Evolutionary conservation across 2,888 invertebrate genomes (phyloP).

Genomic region (Tipula vernalis): DNA sequence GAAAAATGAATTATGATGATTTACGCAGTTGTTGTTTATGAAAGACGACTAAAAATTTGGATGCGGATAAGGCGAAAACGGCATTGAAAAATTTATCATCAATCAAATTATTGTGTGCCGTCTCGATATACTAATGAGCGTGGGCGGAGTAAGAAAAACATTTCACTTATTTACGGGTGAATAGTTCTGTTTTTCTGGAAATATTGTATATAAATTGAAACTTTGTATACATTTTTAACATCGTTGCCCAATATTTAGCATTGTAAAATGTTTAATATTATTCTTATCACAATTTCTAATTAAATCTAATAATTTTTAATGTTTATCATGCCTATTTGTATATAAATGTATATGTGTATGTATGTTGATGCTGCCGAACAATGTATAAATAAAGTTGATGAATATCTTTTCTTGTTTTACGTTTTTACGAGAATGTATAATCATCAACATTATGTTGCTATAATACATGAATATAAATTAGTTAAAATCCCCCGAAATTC

Average conservation of each 20-base stretch:
- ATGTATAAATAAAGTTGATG: background rate
- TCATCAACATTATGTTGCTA: background rate
- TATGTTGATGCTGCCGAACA: background rate
- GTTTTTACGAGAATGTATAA: background rate
- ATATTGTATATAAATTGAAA: background rate
- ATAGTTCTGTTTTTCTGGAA: background rate
- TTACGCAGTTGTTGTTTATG: background rate
- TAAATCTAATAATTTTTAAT: background rate
- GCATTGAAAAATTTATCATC: background rate
- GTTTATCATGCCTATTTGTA: background rate
- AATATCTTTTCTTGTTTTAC: background rate
- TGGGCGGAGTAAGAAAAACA: background rate
- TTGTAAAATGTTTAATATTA: background rate
- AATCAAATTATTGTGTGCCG: background rate
- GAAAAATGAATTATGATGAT: background rate
- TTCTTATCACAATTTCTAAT: background rate
- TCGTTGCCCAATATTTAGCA: too few relatives aligned
- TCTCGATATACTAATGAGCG: background rate
- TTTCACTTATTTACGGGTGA: background rate
- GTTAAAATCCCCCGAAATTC: background rate
- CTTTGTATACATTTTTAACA: background rate
- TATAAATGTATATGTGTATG: background rate
- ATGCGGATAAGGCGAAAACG: background rate
- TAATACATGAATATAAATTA: constrained; percentile 4
- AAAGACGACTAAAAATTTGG: background rate